These are phyloP conservation scores for Anarhynchus alexandrinus DNA, from an alignment of 2,113 vertebrate species.

Conservation along the genomic window DNA sequence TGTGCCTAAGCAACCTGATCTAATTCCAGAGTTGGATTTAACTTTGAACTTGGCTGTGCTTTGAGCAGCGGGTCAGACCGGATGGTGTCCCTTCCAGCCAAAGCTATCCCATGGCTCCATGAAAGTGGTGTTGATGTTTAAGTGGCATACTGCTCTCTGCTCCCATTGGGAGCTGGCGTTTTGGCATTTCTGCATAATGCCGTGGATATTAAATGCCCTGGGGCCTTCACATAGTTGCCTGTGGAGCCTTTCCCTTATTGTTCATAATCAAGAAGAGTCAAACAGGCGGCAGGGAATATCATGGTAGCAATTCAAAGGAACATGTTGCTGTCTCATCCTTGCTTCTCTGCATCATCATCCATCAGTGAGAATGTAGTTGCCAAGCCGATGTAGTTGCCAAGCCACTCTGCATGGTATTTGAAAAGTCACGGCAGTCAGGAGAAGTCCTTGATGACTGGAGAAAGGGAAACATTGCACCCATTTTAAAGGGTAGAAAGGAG, in stretches of 20 bases:
- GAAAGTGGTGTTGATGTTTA: not conserved
- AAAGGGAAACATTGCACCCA: not conserved
- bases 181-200: not conserved
- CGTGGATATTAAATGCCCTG: not conserved
- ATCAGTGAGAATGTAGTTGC: not conserved
- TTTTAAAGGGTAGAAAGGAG: not conserved
- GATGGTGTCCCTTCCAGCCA: not conserved
- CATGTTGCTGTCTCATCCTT: not conserved
- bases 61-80: not conserved
- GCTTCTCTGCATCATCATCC: not conserved
- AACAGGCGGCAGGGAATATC: accelerated
- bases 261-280: not conserved
- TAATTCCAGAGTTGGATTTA: not conserved
- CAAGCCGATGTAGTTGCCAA: not conserved
- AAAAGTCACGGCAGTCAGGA: not conserved
- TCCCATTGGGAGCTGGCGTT: accelerated
- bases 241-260: not conserved
- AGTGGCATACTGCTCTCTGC: not conserved
- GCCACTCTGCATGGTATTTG: not conserved
- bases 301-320: not conserved
- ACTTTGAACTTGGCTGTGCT: not conserved
- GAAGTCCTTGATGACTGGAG: not conserved
- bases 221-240: accelerated
- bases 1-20: not conserved
- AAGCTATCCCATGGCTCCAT: not conserved